Conservation (phyloP, 1,140 invertebrate species). For the Steinernema feltiae region DNA sequence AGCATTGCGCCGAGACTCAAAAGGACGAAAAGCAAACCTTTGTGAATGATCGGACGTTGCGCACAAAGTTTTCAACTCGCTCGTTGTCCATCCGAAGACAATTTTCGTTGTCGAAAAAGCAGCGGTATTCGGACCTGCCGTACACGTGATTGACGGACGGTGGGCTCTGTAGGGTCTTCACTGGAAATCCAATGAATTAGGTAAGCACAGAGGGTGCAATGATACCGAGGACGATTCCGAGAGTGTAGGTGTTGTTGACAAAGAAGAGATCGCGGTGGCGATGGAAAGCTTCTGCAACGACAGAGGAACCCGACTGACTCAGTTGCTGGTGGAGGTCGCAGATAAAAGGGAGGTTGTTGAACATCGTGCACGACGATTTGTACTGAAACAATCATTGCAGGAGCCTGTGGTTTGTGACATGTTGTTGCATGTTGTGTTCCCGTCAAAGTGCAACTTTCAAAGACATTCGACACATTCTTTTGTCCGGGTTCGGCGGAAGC, state of each 20-base stretch:
- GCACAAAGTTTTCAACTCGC: slow-evolving; percentile 1
- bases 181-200: background rate
- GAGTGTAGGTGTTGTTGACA: slow-evolving; percentile 2
- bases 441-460: no score
- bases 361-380: background rate
- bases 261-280: slow-evolving; percentile 13
- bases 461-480: no score
- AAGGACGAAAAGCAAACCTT: background rate
- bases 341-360: slow-evolving; percentile 1
- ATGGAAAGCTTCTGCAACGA: background rate
- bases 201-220: background rate
- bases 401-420: no score
- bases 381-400: background rate
- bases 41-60: background rate
- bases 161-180: background rate
- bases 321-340: slow-evolving; percentile 20
- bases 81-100: slow-evolving; percentile 16
- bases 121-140: slow-evolving; percentile 8
- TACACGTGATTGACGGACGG: background rate
- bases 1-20: background rate
- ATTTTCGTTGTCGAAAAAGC: slow-evolving; percentile 11
- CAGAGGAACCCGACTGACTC: background rate
- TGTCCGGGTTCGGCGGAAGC: no score
- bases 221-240: slow-evolving; percentile 1
- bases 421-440: no score